Evolutionary conservation across 2,888 invertebrate genomes (phyloP).

Genomic region (Chrysotoxum bicinctum): DNA sequence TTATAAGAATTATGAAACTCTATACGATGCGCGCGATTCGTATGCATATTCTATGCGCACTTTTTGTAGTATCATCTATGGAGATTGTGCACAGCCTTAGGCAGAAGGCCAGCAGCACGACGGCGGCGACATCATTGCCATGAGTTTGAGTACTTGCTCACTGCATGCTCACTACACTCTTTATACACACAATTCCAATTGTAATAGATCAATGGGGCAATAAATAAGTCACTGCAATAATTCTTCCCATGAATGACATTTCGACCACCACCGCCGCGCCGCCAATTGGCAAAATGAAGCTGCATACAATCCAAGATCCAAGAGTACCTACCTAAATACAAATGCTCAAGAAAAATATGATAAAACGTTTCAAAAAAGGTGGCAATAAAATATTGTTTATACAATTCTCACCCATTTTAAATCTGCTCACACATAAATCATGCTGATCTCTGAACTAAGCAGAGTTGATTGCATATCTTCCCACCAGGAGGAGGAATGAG

Average conservation of each 20-base stretch:
- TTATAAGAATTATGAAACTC: conserved; percentile 61
- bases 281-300: background rate
- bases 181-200: conserved; percentile 62
- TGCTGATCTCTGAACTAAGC: conserved; percentile 64
- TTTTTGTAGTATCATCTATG: conserved; percentile 23
- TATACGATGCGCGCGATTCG: background rate
- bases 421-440: conserved; percentile 62
- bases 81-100: background rate
- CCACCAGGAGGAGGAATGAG: conserved; percentile 50
- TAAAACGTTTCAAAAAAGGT: conserved; percentile 23
- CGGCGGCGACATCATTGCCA: background rate
- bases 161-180: conserved; percentile 13
- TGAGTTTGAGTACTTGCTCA: background rate
- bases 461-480: conserved; percentile 59
- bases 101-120: background rate
- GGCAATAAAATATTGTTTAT: conserved; percentile 43
- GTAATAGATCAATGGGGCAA: conserved; percentile 73
- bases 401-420: conserved; percentile 50
- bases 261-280: conserved; percentile 37
- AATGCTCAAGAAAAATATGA: background rate
- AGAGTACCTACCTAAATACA: background rate
- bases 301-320: background rate
- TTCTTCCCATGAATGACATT: conserved; percentile 57
- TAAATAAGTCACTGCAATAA: conserved; percentile 72
- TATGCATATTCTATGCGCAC: conserved; percentile 45